Evolutionary conservation across 2,113 vertebrate genomes (phyloP).

Genomic region (Lophius piscatorius): DNA sequence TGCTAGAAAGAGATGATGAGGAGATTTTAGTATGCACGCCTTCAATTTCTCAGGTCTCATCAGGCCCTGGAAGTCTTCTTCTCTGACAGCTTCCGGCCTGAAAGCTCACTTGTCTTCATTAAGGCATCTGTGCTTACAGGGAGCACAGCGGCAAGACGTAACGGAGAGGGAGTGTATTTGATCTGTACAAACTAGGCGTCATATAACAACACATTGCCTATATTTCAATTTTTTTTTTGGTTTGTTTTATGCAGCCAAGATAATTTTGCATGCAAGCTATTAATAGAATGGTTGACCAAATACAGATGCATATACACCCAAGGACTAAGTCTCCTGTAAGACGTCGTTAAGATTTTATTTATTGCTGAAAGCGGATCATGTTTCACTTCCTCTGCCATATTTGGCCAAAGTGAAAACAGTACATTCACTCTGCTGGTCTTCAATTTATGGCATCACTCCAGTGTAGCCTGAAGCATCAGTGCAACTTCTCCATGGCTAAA

Average conservation of each 20-base stretch:
- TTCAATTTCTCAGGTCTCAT: conserved; percentile 17
- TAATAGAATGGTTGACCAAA: background rate
- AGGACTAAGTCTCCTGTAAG: conserved; percentile 11
- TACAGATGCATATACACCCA: conserved; percentile 10
- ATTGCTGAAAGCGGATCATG: conserved; percentile 32
- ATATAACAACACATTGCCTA: conserved; percentile 1
- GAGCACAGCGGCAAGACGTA: conserved; percentile 9
- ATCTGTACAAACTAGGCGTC: background rate
- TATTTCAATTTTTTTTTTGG: conserved; percentile 1
- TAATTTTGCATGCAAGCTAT: background rate
- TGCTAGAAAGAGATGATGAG: background rate
- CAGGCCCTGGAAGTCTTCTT: background rate
- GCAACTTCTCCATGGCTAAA: conserved; percentile 37
- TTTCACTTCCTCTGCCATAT: conserved; percentile 38
- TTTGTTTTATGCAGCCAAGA: conserved; percentile 4
- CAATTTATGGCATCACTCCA: conserved; percentile 44
- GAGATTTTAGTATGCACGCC: background rate
- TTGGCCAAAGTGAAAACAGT: conserved; percentile 35
- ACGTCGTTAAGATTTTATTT: conserved; percentile 41
- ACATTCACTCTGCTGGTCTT: conserved; percentile 43
- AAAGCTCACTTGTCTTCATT: conserved; percentile 29
- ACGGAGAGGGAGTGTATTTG: conserved; percentile 1
- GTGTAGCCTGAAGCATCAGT: conserved; percentile 29
- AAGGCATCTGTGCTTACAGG: background rate
- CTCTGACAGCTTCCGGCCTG: background rate